A percentile compares a stretch with the other conserved stretches of the same genome.
These are phyloP conservation scores for Sesamia nonagrioides DNA, from an alignment of 1,140 invertebrate genomes.

Conservation along the genomic window DNA sequence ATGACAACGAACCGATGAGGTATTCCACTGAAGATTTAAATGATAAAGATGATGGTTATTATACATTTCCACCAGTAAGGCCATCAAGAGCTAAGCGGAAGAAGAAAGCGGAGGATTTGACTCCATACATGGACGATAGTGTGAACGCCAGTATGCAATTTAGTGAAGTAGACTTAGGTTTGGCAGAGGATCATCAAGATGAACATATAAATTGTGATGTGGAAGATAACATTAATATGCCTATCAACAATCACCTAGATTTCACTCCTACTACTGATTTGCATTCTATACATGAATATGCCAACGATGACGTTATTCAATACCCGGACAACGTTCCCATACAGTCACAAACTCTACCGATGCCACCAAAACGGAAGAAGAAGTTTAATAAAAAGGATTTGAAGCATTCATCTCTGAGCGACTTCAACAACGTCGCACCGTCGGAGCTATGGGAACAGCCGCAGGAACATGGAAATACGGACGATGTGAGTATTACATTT, in stretches of 20 bases:
- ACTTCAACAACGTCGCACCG: slow-evolving; percentile 68
- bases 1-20: slow-evolving; percentile 78
- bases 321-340: slow-evolving; percentile 81
- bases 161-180: slow-evolving; percentile 77
- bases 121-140: slow-evolving; percentile 81
- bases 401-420: slow-evolving; percentile 76
- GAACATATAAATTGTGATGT: slow-evolving; percentile 55
- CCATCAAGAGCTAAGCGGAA: slow-evolving; percentile 84
- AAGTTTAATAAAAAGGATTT: slow-evolving; percentile 70
- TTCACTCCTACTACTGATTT: slow-evolving; percentile 73
- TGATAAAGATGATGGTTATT: slow-evolving; percentile 86
- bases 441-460: slow-evolving; percentile 65
- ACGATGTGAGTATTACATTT: slow-evolving; percentile 77
- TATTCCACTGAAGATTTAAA: slow-evolving; percentile 81
- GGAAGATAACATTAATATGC: slow-evolving; percentile 58
- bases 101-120: slow-evolving; percentile 80
- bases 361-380: slow-evolving; percentile 79
- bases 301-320: slow-evolving; percentile 82
- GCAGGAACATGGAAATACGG: slow-evolving; percentile 65
- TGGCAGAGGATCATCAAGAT: slow-evolving; percentile 69
- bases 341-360: slow-evolving; percentile 84
- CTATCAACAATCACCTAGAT: slow-evolving; percentile 56
- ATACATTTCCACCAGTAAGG: slow-evolving; percentile 85
- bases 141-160: slow-evolving; percentile 79
- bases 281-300: slow-evolving; percentile 80